Conservation (phyloP, 1,140 invertebrate species). For the Drosophila takahashii region DNA sequence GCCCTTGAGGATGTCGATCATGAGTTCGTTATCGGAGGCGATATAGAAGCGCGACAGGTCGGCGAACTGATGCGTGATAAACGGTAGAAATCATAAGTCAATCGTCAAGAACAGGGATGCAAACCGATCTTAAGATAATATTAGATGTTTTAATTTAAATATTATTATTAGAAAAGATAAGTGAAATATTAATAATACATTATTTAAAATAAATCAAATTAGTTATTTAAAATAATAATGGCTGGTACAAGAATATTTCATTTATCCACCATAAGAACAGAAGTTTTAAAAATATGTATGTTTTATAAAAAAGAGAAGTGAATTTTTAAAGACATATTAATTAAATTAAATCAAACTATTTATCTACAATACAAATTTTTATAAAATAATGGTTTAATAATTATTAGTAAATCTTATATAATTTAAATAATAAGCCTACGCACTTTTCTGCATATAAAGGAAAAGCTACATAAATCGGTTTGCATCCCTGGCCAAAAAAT, state of each 20-base stretch:
- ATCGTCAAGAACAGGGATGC: constrained; percentile 13
- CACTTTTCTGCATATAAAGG: too few relatives aligned
- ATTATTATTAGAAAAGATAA: too few relatives aligned
- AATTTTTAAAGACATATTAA: too few relatives aligned
- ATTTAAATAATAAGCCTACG: background rate
- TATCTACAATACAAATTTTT: background rate
- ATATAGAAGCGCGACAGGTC: constrained; percentile 98
- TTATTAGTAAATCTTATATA: background rate
- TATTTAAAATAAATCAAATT: too few relatives aligned
- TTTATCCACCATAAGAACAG: too few relatives aligned
- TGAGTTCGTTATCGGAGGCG: constrained; percentile 97
- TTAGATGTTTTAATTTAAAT: background rate
- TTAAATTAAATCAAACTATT: too few relatives aligned
- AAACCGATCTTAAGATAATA: background rate
- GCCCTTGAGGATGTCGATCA: constrained; percentile 98
- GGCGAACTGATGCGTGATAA: constrained; percentile 91
- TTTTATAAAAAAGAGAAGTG: too few relatives aligned
- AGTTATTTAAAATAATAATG: too few relatives aligned
- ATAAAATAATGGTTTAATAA: background rate
- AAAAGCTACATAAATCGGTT: background rate
- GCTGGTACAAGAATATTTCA: too few relatives aligned
- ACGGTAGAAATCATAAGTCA: constrained; percentile 69
- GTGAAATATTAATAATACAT: too few relatives aligned
- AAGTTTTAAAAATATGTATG: too few relatives aligned
- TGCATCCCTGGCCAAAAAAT: constrained; percentile 12